These are phyloP conservation scores for Heliconius cydno DNA, from an alignment of 2,888 invertebrate genomes.

Conservation along the genomic window DNA sequence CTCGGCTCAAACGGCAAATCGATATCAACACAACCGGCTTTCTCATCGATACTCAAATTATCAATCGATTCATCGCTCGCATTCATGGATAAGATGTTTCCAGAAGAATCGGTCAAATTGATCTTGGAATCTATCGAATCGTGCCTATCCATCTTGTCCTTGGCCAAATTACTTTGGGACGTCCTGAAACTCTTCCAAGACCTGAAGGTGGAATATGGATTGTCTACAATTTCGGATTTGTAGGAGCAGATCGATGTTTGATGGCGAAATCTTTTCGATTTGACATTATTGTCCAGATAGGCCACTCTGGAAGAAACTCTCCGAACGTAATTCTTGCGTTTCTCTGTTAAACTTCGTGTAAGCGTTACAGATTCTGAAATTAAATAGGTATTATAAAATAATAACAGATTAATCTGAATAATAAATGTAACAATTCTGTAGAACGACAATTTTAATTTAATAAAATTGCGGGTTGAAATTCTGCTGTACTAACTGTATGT, in stretches of 20 bases:
- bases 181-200: constrained; percentile 78
- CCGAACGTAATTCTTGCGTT: constrained; percentile 86
- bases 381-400: neutral
- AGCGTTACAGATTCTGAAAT: constrained; percentile 79
- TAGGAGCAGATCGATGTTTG: constrained; percentile 75
- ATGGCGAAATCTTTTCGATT: constrained; percentile 61
- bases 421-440: neutral
- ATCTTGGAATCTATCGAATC: constrained; percentile 64
- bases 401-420: too few species aligned
- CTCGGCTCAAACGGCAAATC: constrained; percentile 69
- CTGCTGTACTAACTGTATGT: too few species aligned
- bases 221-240: constrained; percentile 67
- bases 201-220: constrained; percentile 73
- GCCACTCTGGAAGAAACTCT: constrained; percentile 84
- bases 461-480: too few species aligned
- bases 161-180: constrained; percentile 67
- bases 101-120: constrained; percentile 67
- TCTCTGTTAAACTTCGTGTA: constrained; percentile 83
- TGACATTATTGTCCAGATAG: constrained; percentile 67
- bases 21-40: constrained; percentile 72
- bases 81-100: constrained; percentile 65
- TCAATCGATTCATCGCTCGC: constrained; percentile 61
- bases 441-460: neutral
- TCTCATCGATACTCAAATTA: constrained; percentile 70
- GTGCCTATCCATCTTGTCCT: constrained; percentile 57